These are phyloP conservation scores for Pseudocheirus occidentalis DNA, from an alignment of 2,797 vertebrate genomes.

Conservation along the genomic window DNA sequence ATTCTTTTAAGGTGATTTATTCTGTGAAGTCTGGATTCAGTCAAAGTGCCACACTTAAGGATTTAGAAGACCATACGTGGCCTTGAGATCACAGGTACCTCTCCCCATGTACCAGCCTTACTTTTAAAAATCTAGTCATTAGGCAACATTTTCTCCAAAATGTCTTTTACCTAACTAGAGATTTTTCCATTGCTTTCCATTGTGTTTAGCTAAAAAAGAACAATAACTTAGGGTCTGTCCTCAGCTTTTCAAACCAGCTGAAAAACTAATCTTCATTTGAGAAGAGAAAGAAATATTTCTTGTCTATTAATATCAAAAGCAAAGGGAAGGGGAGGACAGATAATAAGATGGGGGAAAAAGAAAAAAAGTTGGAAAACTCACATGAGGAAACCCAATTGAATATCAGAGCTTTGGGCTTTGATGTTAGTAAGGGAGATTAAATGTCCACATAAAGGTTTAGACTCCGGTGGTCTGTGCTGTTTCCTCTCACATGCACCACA, in stretches of 20 bases:
- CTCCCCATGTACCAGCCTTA: background rate
- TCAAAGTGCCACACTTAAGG: too few species aligned
- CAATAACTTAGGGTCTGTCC: background rate
- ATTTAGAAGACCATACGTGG: too few species aligned
- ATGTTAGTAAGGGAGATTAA: conserved; percentile 68
- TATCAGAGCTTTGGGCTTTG: conserved; percentile 67
- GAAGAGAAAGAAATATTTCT: conserved; percentile 44
- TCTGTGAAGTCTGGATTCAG: too few species aligned
- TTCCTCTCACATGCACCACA: conserved; percentile 59
- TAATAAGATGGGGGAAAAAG: background rate
- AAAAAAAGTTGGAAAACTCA: conserved; percentile 54
- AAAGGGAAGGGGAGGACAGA: background rate
- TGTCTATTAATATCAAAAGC: conserved; percentile 54
- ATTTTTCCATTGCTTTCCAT: background rate
- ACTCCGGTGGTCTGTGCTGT: conserved; percentile 65
- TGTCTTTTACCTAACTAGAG: background rate
- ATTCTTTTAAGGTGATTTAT: too few species aligned
- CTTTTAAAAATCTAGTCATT: background rate
- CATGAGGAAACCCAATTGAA: conserved; percentile 25
- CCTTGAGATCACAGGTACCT: too few species aligned
- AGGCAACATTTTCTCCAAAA: background rate
- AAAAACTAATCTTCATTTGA: conserved; percentile 11
- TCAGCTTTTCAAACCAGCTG: background rate
- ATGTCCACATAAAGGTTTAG: conserved; percentile 71
- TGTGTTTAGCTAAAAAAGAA: background rate